A percentile compares a stretch with the other conserved stretches of the same genome.
These are phyloP conservation scores for Aporophyla nigra DNA, from an alignment of 2,888 invertebrate genomes.

Conservation along the genomic window DNA sequence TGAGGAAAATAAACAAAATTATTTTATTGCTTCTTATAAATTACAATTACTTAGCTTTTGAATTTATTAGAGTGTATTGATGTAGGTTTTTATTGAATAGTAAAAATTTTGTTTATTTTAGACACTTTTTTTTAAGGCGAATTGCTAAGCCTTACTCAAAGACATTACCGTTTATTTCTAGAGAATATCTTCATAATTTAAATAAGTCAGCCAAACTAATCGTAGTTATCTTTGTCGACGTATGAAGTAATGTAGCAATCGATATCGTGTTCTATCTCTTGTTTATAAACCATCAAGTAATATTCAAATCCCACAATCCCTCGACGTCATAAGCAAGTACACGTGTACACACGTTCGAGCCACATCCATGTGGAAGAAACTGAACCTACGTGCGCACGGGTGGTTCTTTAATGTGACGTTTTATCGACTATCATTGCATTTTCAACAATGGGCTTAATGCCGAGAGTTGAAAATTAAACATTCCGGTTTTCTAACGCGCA, in stretches of 20 bases:
- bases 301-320: conserved; percentile 8
- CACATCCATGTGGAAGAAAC: conserved; percentile 38
- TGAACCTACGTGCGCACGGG: not conserved
- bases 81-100: conserved; percentile 27
- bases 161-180: too few relatives aligned
- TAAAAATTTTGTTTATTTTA: conserved; percentile 8
- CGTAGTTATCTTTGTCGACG: not conserved
- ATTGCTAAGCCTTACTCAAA: not conserved
- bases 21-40: conserved; percentile 42
- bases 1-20: conserved; percentile 37
- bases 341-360: conserved; percentile 25
- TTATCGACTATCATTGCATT: not conserved
- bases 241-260: conserved; percentile 1
- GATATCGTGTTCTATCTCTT: conserved; percentile 23
- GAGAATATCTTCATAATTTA: too few relatives aligned
- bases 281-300: conserved; percentile 24
- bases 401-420: not conserved
- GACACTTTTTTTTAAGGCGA: not conserved
- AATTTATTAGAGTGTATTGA: conserved; percentile 35
- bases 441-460: not conserved
- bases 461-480: not conserved
- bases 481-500: not conserved
- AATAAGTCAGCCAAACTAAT: not conserved
- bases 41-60: conserved; percentile 28
- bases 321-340: not conserved